These are phyloP conservation scores for Plebejus argus DNA, from an alignment of 2,888 invertebrate genomes.

Conservation along the genomic window DNA sequence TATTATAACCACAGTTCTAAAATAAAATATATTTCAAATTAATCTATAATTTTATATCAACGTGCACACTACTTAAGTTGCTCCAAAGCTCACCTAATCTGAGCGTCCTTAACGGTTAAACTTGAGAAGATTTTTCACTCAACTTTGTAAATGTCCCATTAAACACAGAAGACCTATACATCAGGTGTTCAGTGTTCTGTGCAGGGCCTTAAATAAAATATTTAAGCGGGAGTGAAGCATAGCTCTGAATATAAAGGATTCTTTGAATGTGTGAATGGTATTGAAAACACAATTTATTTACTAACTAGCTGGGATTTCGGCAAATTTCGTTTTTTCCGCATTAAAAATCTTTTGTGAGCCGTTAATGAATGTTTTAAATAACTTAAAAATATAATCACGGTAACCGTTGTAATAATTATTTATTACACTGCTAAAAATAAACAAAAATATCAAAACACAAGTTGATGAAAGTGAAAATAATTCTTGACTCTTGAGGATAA, in stretches of 20 bases:
- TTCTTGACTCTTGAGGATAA: conserved; percentile 26
- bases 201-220: conserved; percentile 33
- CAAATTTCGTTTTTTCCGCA: not conserved
- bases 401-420: not conserved
- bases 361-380: not conserved
- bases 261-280: conserved; percentile 5
- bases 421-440: not conserved
- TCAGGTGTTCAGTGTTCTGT: conserved; percentile 39
- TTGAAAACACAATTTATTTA: conserved; percentile 5
- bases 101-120: conserved; percentile 42
- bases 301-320: not conserved
- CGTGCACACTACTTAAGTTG: conserved; percentile 25
- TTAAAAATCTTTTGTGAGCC: not conserved
- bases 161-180: conserved; percentile 44
- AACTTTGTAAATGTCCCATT: conserved; percentile 47
- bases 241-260: conserved; percentile 16
- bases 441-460: not conserved
- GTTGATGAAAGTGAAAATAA: conserved; percentile 20
- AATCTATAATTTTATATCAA: conserved; percentile 18
- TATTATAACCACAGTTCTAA: too few species aligned
- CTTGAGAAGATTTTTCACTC: conserved; percentile 45
- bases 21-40: not conserved
- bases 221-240: conserved; percentile 26
- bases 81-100: conserved; percentile 38
- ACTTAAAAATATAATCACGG: not conserved